phyloP scores from a whole-genome alignment of 1,140 invertebrate species.

The Conus betulinus region DNA sequence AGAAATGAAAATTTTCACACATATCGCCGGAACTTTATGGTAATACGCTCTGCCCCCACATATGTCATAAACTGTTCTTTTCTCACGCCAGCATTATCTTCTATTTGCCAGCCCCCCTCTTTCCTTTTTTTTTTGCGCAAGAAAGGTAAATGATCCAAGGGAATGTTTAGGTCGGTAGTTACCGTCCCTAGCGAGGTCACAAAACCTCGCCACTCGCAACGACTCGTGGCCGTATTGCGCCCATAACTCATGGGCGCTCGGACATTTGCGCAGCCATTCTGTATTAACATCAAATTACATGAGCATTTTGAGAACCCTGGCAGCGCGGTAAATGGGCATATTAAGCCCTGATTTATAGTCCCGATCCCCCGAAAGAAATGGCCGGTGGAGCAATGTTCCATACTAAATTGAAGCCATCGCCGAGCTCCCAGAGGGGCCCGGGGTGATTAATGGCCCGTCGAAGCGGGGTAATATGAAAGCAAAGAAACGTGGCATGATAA shows the following conservation, averaged over 20 bases:
- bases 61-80: slow-evolving; percentile 20
- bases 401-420: slow-evolving; percentile 38
- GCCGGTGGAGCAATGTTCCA: slow-evolving; percentile 34
- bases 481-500: slow-evolving; percentile 38
- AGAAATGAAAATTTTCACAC: neutral
- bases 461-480: slow-evolving; percentile 37
- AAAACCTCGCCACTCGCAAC: slow-evolving; percentile 10
- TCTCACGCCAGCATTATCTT: slow-evolving; percentile 13
- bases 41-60: slow-evolving; percentile 14
- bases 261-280: slow-evolving; percentile 41
- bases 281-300: slow-evolving; percentile 43
- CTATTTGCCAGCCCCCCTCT: neutral
- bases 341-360: slow-evolving; percentile 37
- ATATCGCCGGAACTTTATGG: neutral
- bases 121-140: neutral
- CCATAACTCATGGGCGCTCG: slow-evolving; percentile 35
- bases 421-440: slow-evolving; percentile 4
- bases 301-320: slow-evolving; percentile 38
- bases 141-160: slow-evolving; percentile 19
- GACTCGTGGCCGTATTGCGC: slow-evolving; percentile 26
- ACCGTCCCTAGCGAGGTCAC: slow-evolving; percentile 28
- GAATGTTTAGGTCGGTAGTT: slow-evolving; percentile 25
- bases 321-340: slow-evolving; percentile 37
- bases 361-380: slow-evolving; percentile 19
- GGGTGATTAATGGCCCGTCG: slow-evolving; percentile 31